Percentiles rank a stretch among this genome's conserved stretches.
These are phyloP conservation scores for Hozukius guyotensis DNA, from an alignment of 2,797 vertebrate genomes.

Conservation along the genomic window DNA sequence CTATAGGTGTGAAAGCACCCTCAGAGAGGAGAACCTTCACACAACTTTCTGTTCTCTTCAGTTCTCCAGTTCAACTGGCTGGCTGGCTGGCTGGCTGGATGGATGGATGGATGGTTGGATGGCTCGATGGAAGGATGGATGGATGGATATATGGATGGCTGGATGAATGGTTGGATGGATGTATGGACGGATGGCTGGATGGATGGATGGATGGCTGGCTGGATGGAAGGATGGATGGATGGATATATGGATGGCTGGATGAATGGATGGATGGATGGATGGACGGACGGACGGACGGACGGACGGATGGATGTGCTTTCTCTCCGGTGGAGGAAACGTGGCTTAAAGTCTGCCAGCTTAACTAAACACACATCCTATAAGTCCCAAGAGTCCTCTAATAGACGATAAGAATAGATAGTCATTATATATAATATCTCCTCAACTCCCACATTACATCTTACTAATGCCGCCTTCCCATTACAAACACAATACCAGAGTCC, in stretches of 20 bases:
- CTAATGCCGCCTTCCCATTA: constrained; percentile 29
- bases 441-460: constrained; percentile 51
- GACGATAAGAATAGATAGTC: constrained; percentile 45
- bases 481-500: constrained; percentile 35
- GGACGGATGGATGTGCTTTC: neutral
- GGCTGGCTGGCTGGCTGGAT: no score
- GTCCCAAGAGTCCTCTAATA: constrained; percentile 25
- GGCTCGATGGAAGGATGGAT: no score
- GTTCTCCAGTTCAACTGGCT: neutral
- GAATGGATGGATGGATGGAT: rapidly evolving
- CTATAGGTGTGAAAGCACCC: no score
- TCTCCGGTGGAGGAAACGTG: neutral
- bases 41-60: no score
- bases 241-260: neutral
- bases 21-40: neutral
- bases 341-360: neutral
- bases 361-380: constrained; percentile 4
- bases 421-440: constrained; percentile 56
- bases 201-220: no score
- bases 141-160: no score
- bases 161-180: no score
- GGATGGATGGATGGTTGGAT: no score
- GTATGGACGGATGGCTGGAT: no score
- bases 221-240: no score
- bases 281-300: neutral